Evolutionary conservation across 2,113 vertebrate species (phyloP), one percentile per base, ranked within the genome.

Genomic region (Pyrgilauda ruficollis): DNA sequence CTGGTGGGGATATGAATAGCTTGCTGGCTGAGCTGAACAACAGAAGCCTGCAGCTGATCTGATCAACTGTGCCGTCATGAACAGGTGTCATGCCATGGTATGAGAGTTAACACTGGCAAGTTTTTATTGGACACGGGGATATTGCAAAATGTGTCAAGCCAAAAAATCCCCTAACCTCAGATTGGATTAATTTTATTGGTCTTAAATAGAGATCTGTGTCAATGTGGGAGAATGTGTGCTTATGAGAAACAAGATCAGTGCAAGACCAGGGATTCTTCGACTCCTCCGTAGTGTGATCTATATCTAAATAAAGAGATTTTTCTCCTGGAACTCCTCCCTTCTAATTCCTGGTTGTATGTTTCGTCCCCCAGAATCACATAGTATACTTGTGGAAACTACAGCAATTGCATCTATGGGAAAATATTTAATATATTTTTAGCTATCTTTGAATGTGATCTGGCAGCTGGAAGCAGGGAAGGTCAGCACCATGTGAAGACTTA

Each of bases 351-450:
- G 41, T 94, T 49, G 68, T 88, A 63, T 93, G 64, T 90, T 75
- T 84, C 0, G 21, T 84, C 83, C 94, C 69, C 35, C 49, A 78
- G 87, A 90, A 96, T 86, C 94, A 94, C 21, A 16, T 72, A 84
- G 90, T 80, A 94, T 91, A 43, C 90, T 94, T 93, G 94, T 97
- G 95, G 95, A 96, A 97, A 95, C 72, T 61, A 47, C 90, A 89
- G 96, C 92, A 96, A 49, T 97, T 96, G 96, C 96, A 92, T 94
- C 93, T 86, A 94, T 95, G 96, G 96, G 96, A 96, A 97, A 96
- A 85, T 96, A 97, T 97, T 96, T 96, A 88, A 89, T 97, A 15
- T 97, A 97, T 97, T 97, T 96, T 97, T 97, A 97, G 95, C 95
- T 92, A 55, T 94, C 93, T 96, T 93, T 96, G 82, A 96, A 94